Conservation (phyloP, 1,140 invertebrate genomes). For the Dryas iulia region DNA sequence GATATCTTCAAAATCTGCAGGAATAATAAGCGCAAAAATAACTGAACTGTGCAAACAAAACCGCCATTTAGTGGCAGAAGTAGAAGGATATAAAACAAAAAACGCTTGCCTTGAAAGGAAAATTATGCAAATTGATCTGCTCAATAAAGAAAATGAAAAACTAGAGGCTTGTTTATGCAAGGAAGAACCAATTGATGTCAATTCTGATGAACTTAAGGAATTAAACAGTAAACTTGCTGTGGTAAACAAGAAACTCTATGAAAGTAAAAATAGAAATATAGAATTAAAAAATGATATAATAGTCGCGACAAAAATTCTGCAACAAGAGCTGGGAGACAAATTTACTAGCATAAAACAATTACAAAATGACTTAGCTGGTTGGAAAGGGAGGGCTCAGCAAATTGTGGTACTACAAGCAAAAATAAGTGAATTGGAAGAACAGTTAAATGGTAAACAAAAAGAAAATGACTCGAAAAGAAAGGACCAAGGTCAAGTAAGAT, state of each 20-base stretch:
- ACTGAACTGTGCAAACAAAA: slow-evolving; percentile 82
- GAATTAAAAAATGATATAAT: slow-evolving; percentile 84
- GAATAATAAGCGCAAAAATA: slow-evolving; percentile 78
- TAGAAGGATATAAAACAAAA: slow-evolving; percentile 79
- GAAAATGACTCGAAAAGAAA: slow-evolving; percentile 57
- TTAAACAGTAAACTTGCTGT: slow-evolving; percentile 82
- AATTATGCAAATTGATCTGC: slow-evolving; percentile 58
- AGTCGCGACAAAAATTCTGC: slow-evolving; percentile 83
- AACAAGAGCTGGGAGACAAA: slow-evolving; percentile 85
- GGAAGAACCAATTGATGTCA: slow-evolving; percentile 52
- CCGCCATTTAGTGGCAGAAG: slow-evolving; percentile 77
- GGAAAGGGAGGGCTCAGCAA: slow-evolving; percentile 87
- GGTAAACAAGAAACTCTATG: slow-evolving; percentile 83
- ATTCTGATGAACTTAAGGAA: slow-evolving; percentile 79
- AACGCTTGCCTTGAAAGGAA: slow-evolving; percentile 73
- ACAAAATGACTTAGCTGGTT: slow-evolving; percentile 77
- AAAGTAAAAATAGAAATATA: slow-evolving; percentile 84
- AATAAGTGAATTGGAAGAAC: slow-evolving; percentile 83
- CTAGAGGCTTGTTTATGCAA: slow-evolving; percentile 59
- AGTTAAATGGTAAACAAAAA: slow-evolving; percentile 75
- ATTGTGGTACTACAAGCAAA: slow-evolving; percentile 84
- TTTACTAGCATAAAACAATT: slow-evolving; percentile 77
- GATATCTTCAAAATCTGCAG: slow-evolving; percentile 76
- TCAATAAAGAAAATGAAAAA: slow-evolving; percentile 64
- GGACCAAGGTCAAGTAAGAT: slow-evolving; percentile 58